These are phyloP conservation scores for Drosophila histrio DNA, from an alignment of 2,888 invertebrate species.

Conservation along the genomic window DNA sequence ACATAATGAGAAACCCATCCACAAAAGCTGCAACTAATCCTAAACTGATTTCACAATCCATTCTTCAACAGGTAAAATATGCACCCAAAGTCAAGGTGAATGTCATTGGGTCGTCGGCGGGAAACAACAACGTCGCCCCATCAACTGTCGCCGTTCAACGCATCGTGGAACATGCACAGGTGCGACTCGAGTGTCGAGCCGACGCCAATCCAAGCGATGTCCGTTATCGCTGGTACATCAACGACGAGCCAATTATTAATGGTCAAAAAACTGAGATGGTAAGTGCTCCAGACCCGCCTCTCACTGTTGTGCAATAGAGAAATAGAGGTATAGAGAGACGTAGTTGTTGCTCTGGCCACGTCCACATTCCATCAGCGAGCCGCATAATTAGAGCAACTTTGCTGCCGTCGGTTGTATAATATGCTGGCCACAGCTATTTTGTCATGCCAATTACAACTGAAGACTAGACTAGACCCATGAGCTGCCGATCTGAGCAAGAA, in stretches of 20 bases:
- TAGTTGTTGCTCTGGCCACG: conserved; percentile 17
- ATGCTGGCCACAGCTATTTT: conserved; percentile 38
- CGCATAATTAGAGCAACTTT: conserved; percentile 77
- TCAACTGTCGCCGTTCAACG: conserved; percentile 84
- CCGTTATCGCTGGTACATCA: conserved; percentile 94
- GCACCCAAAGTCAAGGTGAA: conserved; percentile 94
- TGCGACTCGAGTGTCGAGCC: conserved; percentile 92
- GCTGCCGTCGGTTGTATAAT: conserved; percentile 63
- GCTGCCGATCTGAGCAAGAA: conserved; percentile 17
- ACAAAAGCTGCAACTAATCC: background rate
- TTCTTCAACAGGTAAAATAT: conserved; percentile 90
- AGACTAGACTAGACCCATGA: conserved; percentile 5
- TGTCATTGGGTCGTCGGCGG: conserved; percentile 83
- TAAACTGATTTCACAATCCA: background rate
- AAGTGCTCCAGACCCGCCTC: conserved; percentile 65
- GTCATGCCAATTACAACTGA: conserved; percentile 52
- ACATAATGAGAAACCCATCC: background rate
- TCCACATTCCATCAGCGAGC: conserved; percentile 55
- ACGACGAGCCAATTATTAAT: conserved; percentile 91
- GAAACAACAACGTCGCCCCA: background rate
- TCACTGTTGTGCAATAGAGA: conserved; percentile 28
- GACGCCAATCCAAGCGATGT: conserved; percentile 95
- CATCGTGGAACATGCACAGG: conserved; percentile 92
- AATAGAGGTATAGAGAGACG: background rate
- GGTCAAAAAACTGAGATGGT: conserved; percentile 92